phyloP scores from a whole-genome alignment of 2,113 vertebrate genomes.

The Pheucticus melanocephalus region DNA sequence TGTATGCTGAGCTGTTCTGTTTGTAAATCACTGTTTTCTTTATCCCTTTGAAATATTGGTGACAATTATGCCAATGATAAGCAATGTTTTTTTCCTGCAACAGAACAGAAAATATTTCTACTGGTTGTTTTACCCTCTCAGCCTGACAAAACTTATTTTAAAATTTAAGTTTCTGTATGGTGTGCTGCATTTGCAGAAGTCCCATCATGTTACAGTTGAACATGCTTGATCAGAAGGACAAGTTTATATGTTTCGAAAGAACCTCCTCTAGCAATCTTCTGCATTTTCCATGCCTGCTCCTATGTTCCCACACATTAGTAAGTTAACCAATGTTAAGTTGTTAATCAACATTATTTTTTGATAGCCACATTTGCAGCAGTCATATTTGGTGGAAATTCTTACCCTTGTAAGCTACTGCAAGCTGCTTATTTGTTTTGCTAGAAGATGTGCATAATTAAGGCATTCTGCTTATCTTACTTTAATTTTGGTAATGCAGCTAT shows the following conservation, averaged over 20 bases:
- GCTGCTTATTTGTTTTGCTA: background rate
- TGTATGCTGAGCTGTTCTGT: background rate
- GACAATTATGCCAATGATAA: background rate
- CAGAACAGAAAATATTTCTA: background rate
- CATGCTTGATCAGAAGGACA: background rate
- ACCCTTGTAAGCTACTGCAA: background rate
- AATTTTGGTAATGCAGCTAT: background rate
- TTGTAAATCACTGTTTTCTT: background rate
- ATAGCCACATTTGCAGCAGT: background rate
- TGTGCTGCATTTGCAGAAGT: background rate
- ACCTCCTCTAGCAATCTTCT: background rate
- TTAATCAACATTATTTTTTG: background rate
- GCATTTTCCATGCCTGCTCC: background rate
- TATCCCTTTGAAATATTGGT: background rate
- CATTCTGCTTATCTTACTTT: background rate
- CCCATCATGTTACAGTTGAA: background rate
- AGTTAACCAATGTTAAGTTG: background rate
- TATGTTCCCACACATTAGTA: background rate
- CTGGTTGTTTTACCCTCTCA: background rate
- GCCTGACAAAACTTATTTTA: background rate
- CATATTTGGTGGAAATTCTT: background rate
- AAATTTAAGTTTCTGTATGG: background rate
- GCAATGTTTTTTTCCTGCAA: background rate
- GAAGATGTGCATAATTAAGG: background rate
- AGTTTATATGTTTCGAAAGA: background rate